Evolutionary conservation across 2,888 invertebrate genomes (phyloP).

Genomic region (Lapara coniferarum): DNA sequence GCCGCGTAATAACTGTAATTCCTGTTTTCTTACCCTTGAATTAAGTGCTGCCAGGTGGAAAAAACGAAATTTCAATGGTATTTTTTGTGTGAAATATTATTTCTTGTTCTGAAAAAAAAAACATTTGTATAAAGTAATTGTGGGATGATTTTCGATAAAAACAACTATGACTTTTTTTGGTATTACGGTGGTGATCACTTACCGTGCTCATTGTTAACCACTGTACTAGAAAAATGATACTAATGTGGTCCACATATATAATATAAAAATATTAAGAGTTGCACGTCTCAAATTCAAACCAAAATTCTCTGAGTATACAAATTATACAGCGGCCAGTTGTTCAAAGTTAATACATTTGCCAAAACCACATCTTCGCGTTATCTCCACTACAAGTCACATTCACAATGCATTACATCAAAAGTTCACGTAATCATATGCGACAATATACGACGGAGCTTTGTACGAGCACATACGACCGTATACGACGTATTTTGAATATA

Average conservation of each 20-base stretch:
- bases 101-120: too few species aligned
- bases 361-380: slow-evolving; percentile 9
- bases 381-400: slow-evolving; percentile 7
- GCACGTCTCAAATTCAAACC: background rate
- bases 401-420: slow-evolving; percentile 21
- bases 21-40: background rate
- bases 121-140: too few species aligned
- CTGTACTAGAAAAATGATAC: too few species aligned
- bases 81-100: background rate
- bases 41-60: background rate
- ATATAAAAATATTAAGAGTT: background rate
- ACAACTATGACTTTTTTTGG: too few species aligned
- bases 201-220: too few species aligned
- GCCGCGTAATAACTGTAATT: slow-evolving; percentile 17
- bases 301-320: background rate
- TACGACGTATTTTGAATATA: background rate
- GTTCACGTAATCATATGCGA: slow-evolving; percentile 4
- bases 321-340: background rate
- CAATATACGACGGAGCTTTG: background rate
- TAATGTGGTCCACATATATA: too few species aligned
- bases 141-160: too few species aligned
- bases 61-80: background rate
- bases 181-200: too few species aligned
- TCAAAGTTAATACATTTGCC: background rate
- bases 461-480: background rate